Conservation (phyloP, 2,797 vertebrate species). For the Sylvilagus floridanus region DNA sequence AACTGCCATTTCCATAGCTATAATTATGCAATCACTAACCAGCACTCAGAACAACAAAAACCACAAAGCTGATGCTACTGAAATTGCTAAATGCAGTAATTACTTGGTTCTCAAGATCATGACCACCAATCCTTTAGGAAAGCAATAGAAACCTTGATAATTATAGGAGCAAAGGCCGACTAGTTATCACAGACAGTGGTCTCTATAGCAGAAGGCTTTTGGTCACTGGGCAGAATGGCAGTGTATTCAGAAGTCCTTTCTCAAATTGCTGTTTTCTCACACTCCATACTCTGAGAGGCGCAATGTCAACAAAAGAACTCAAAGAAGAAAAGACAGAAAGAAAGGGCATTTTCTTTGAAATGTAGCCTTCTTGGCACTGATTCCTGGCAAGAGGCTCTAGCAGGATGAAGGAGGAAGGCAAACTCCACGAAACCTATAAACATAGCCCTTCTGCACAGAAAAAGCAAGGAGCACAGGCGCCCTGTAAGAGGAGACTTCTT, state of each 20-base stretch:
- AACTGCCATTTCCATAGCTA: conserved; percentile 61
- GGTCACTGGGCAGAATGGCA: conserved; percentile 26
- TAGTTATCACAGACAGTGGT: conserved; percentile 31
- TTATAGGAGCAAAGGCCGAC: conserved; percentile 44
- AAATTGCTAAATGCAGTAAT: conserved; percentile 70
- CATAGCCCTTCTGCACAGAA: neutral
- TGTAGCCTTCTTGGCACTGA: conserved; percentile 51
- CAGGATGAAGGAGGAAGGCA: conserved; percentile 39
- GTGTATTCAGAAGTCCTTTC: conserved; percentile 42
- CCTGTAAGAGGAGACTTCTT: neutral
- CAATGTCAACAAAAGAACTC: conserved; percentile 56
- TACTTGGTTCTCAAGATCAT: conserved; percentile 68
- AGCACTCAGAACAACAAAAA: conserved; percentile 66
- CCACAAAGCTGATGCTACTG: conserved; percentile 29
- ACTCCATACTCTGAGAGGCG: conserved; percentile 36
- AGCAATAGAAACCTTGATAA: conserved; percentile 63
- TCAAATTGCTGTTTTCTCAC: conserved; percentile 58
- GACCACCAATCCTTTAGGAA: conserved; percentile 54
- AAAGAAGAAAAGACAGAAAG: neutral
- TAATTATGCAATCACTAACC: conserved; percentile 74
- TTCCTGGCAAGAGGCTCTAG: conserved; percentile 58
- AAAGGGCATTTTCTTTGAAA: conserved; percentile 59
- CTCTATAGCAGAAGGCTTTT: conserved; percentile 48
- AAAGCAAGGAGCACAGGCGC: conserved; percentile 31
- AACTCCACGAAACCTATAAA: conserved; percentile 53